Conservation (phyloP, 1,140 invertebrate genomes). For the Portunus trituberculatus region DNA sequence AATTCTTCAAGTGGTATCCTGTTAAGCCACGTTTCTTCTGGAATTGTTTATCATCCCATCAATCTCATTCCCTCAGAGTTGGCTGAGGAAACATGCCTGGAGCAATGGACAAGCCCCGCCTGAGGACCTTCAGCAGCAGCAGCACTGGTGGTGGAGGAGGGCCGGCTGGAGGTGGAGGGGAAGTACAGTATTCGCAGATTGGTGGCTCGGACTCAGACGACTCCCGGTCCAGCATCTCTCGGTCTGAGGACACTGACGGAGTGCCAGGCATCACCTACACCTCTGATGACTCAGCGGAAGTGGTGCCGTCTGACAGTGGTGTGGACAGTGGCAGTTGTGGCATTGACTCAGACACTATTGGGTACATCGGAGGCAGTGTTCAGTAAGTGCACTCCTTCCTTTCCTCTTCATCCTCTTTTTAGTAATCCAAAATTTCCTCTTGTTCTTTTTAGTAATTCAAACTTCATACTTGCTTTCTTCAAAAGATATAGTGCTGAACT, state of each 20-base stretch:
- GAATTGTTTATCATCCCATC: too few relatives aligned
- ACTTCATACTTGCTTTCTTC: too few relatives aligned
- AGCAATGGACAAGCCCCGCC: constrained; percentile 51
- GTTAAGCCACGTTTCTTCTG: too few relatives aligned
- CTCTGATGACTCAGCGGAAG: constrained; percentile 69
- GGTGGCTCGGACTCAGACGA: constrained; percentile 66
- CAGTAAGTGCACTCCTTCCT: constrained; percentile 27
- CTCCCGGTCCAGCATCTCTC: constrained; percentile 65
- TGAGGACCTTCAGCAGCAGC: constrained; percentile 20
- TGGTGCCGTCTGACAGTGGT: constrained; percentile 59
- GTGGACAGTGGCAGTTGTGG: neutral
- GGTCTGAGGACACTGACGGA: constrained; percentile 61
- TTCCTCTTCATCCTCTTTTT: too few relatives aligned
- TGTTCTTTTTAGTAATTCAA: too few relatives aligned
- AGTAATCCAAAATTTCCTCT: too few relatives aligned
- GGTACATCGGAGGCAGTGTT: constrained; percentile 65
- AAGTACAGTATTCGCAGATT: constrained; percentile 50
- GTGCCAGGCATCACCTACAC: constrained; percentile 66
- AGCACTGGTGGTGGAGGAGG: neutral
- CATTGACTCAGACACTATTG: constrained; percentile 55
- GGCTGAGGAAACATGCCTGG: neutral
- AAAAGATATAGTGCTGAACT: too few relatives aligned
- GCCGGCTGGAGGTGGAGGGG: neutral
- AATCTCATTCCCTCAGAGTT: neutral
- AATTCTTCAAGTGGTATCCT: too few relatives aligned